These are phyloP conservation scores for Eupsilia transversa DNA, from an alignment of 2,888 invertebrate genomes.

Conservation along the genomic window DNA sequence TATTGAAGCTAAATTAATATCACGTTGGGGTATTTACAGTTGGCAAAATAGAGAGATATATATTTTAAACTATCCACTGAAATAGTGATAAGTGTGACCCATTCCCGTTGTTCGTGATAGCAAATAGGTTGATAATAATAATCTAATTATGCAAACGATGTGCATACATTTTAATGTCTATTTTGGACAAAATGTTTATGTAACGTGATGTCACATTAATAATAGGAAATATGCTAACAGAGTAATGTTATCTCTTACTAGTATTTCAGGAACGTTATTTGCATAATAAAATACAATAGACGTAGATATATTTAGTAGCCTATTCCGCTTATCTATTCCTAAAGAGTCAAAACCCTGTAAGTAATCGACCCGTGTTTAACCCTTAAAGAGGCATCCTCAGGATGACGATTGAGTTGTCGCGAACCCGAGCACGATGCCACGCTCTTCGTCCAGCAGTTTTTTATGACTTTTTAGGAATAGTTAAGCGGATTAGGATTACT, in stretches of 20 bases:
- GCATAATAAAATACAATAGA: too few species aligned
- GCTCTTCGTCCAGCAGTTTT: too few species aligned
- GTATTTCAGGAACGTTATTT: conserved; percentile 24
- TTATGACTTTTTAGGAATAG: too few species aligned
- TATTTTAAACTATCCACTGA: conserved; percentile 7
- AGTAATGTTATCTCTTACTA: conserved; percentile 19
- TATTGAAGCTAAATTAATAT: conserved; percentile 18
- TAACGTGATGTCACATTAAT: conserved; percentile 11
- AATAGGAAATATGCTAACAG: conserved; percentile 5
- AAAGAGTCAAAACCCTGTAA: too few species aligned
- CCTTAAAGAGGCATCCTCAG: too few species aligned
- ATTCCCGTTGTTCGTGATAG: conserved; percentile 30
- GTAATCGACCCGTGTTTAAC: too few species aligned
- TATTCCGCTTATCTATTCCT: too few species aligned
- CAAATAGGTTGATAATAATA: conserved; percentile 41
- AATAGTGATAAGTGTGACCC: conserved; percentile 10
- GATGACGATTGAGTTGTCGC: too few species aligned
- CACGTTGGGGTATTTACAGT: conserved; percentile 2
- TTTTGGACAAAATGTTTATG: conserved; percentile 44
- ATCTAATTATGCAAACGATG: conserved; percentile 50
- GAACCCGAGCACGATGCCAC: too few species aligned
- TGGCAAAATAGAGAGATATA: conserved; percentile 6
- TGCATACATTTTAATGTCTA: conserved; percentile 41
- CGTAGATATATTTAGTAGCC: too few species aligned
- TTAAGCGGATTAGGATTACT: too few species aligned